phyloP scores from a whole-genome alignment of 2,797 vertebrate genomes.

The Thalassophryne amazonica region DNA sequence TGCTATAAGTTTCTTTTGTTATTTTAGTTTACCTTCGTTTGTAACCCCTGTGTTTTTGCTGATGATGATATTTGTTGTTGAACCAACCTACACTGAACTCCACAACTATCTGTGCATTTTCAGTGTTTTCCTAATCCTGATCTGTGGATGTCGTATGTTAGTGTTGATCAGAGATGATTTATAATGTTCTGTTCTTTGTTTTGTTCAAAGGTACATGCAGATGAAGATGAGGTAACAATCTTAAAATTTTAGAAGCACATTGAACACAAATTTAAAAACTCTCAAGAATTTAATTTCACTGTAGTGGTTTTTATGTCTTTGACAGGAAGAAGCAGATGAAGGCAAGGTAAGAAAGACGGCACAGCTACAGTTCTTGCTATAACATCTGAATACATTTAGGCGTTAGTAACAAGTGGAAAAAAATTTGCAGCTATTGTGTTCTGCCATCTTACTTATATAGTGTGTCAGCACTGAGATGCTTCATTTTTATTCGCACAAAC shows the following conservation, averaged over 20 bases:
- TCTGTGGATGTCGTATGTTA: conserved; percentile 18
- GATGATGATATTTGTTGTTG: conserved; percentile 5
- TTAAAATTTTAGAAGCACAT: not conserved
- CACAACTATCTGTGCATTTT: not conserved
- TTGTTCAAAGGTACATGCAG: conserved; percentile 48
- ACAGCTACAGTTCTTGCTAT: too few relatives aligned
- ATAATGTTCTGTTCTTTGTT: conserved; percentile 39
- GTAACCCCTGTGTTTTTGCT: not conserved
- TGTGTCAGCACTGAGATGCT: too few relatives aligned
- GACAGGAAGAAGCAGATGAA: conserved; percentile 53
- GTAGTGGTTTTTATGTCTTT: not conserved
- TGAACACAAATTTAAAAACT: not conserved
- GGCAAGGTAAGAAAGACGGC: conserved; percentile 62
- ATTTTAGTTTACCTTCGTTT: not conserved
- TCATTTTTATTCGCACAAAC: too few relatives aligned
- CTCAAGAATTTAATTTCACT: not conserved
- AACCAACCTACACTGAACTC: conserved; percentile 1
- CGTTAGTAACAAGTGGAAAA: too few relatives aligned
- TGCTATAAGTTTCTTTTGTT: not conserved
- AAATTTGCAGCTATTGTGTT: too few relatives aligned
- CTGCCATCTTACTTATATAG: too few relatives aligned
- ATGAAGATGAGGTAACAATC: conserved; percentile 70
- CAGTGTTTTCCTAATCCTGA: conserved; percentile 3
- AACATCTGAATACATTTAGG: too few relatives aligned
- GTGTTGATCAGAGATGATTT: too few relatives aligned